phyloP scores from a whole-genome alignment of 2,888 invertebrate genomes.

The Candidula unifasciata region DNA sequence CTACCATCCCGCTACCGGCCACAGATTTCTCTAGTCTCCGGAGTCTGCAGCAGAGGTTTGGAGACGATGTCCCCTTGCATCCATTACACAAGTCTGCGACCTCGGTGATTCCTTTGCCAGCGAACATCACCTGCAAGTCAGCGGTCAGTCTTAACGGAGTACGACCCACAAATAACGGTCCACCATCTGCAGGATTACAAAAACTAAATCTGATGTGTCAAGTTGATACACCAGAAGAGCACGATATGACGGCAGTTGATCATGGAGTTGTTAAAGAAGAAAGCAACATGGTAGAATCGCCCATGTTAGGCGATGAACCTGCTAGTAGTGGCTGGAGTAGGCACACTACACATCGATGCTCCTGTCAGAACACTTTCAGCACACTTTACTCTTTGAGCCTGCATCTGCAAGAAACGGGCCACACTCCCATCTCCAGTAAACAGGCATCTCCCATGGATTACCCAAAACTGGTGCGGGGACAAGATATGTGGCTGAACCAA shows the following conservation, averaged over 20 bases:
- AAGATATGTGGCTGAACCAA: slow-evolving; percentile 95
- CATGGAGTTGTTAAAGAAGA: slow-evolving; percentile 15
- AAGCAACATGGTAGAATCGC: slow-evolving; percentile 16
- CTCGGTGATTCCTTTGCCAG: slow-evolving; percentile 55
- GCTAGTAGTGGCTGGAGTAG: slow-evolving; percentile 58
- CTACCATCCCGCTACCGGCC: not conserved
- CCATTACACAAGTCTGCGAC: slow-evolving; percentile 55
- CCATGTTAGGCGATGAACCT: slow-evolving; percentile 34
- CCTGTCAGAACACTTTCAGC: slow-evolving; percentile 72
- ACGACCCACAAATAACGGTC: not conserved
- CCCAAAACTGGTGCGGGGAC: slow-evolving; percentile 93
- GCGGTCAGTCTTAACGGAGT: slow-evolving; percentile 1
- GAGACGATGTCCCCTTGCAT: slow-evolving; percentile 68
- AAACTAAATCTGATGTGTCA: not conserved
- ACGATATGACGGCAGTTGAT: not conserved
- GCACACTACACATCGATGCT: slow-evolving; percentile 70
- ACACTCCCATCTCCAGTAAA: slow-evolving; percentile 85
- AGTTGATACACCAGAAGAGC: slow-evolving; percentile 35
- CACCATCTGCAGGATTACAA: not conserved
- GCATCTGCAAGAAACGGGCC: slow-evolving; percentile 89
- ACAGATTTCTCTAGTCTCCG: slow-evolving; percentile 67
- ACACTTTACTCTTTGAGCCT: slow-evolving; percentile 75
- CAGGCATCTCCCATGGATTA: slow-evolving; percentile 72
- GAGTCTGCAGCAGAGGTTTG: slow-evolving; percentile 72
- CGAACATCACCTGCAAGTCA: slow-evolving; percentile 46